phyloP scores from a whole-genome alignment of 2,888 invertebrate genomes.

The Drosophila ustulata region DNA sequence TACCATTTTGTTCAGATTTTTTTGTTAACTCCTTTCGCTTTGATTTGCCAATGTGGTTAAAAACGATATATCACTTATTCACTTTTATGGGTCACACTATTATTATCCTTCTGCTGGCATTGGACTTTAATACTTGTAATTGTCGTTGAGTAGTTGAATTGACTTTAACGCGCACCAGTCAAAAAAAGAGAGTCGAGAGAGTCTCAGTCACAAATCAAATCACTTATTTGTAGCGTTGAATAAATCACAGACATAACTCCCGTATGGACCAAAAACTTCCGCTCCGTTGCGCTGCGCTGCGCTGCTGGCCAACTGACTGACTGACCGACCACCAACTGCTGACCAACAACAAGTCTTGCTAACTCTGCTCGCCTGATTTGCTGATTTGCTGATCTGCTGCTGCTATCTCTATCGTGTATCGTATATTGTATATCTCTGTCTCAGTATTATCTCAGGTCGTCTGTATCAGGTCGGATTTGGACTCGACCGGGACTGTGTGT shows the following conservation, averaged over 20 bases:
- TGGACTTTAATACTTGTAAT: slow-evolving; percentile 38
- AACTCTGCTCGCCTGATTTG: slow-evolving; percentile 42
- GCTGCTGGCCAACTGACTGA: slow-evolving; percentile 42
- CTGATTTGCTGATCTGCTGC: too few species aligned
- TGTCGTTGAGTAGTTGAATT: slow-evolving; percentile 6
- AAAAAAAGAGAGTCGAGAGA: slow-evolving; percentile 3
- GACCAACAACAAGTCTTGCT: slow-evolving; percentile 17
- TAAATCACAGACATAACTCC: slow-evolving; percentile 36
- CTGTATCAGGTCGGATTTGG: slow-evolving; percentile 43
- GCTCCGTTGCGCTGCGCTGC: slow-evolving; percentile 15
- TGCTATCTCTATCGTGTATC: slow-evolving; percentile 11
- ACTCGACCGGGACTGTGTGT: slow-evolving; percentile 65
- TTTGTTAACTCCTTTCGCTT: slow-evolving; percentile 18
- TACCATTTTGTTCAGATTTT: slow-evolving; percentile 53
- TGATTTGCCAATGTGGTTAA: slow-evolving; percentile 26
- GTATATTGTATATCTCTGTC: slow-evolving; percentile 10
- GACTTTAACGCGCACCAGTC: slow-evolving; percentile 41
- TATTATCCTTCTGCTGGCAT: slow-evolving; percentile 46
- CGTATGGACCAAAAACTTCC: slow-evolving; percentile 1
- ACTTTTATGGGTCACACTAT: slow-evolving; percentile 40
- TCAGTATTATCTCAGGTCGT: slow-evolving; percentile 19
- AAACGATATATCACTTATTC: slow-evolving; percentile 44
- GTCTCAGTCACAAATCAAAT: slow-evolving; percentile 33
- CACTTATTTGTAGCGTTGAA: slow-evolving; percentile 9
- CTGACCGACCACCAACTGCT: slow-evolving; percentile 25